These are phyloP conservation scores for Drosophila pectinifera DNA, from an alignment of 1,140 invertebrate species.

Conservation along the genomic window DNA sequence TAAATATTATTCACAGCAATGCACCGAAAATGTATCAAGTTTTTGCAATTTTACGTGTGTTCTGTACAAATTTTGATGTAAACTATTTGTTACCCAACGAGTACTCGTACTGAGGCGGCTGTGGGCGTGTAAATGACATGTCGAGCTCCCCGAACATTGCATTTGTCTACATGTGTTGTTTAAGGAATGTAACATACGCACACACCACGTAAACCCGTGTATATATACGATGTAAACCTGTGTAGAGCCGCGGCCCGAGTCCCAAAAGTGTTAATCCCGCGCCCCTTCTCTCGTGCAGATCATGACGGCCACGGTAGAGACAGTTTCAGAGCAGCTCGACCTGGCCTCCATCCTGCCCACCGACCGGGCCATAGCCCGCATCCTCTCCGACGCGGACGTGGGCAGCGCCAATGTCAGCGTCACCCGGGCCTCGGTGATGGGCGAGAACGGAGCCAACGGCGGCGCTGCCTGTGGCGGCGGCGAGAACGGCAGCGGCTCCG, in stretches of 20 bases:
- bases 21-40: conserved; percentile 60
- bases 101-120: conserved; percentile 29
- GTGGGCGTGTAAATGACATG: conserved; percentile 57
- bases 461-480: conserved; percentile 58
- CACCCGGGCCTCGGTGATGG: conserved; percentile 85
- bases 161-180: conserved; percentile 70
- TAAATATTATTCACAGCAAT: conserved; percentile 42
- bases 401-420: conserved; percentile 85
- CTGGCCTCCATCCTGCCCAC: conserved; percentile 93
- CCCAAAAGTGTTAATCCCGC: conserved; percentile 8
- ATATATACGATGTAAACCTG: conserved; percentile 51
- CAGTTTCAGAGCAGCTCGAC: conserved; percentile 94
- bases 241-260: conserved; percentile 1
- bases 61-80: conserved; percentile 60
- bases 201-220: conserved; percentile 59
- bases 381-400: conserved; percentile 94
- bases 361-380: conserved; percentile 93
- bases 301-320: conserved; percentile 96
- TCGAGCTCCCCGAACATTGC: conserved; percentile 44
- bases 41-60: conserved; percentile 66
- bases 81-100: conserved; percentile 40
- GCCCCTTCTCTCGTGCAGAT: conserved; percentile 87
- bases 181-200: conserved; percentile 68
- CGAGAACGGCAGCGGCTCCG: conserved; percentile 88
- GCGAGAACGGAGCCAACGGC: conserved; percentile 85